Evolutionary conservation across 2,797 vertebrate species (phyloP), one percentile per base, ranked within the genome.

Genomic region (Sebastes ruberrimus): DNA sequence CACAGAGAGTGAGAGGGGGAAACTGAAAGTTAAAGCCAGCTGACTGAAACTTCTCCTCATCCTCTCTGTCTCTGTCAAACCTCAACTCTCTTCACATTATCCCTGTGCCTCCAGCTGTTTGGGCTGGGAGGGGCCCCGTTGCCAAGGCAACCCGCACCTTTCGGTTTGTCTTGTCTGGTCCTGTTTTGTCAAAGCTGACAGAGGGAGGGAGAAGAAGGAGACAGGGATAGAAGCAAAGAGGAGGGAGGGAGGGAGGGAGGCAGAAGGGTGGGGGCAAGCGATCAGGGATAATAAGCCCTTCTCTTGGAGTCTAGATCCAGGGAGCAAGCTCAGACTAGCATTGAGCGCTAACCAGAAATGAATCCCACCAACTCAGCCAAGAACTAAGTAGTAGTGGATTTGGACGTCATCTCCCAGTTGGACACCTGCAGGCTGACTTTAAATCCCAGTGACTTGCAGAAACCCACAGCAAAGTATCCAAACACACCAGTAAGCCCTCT

Each of bases 281-380:
- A 82, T 76, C 52, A 6, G 70, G 64, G 74, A 80, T 78, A 84
- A 88, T 84, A 84, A 86, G 56, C 80, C 78, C 82, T 69, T 85
- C 80, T 82, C 71, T 82, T 59, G 70, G 52, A 83, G 86, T 62
- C 66, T 77, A 9, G 74, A 88, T 79, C 73, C 70, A 62, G 53
- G 7, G 55, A 89, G 88, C 94, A 92, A 90, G 94, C 89, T 94
- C 85, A 86, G 87, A 94, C 94, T 92, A 83, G 91, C 83, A 79
- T 1, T 7, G 52, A 71, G 73, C 62, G 8, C 86, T 76, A 89
- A 90, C 81, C 62, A 73, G 30, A 85, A 74, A 71, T 46, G 27
- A 74, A 68, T 84, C 70, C 84, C 64, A 69, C 71, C 56, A 53
- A 27, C 57, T 66, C 81, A 64, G 71, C 76, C 27, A 49, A 57